A percentile compares a stretch with the other conserved stretches of the same genome.
Evolutionary conservation across 2,888 invertebrate species (phyloP).

Genomic region (Dynastes grantii): DNA sequence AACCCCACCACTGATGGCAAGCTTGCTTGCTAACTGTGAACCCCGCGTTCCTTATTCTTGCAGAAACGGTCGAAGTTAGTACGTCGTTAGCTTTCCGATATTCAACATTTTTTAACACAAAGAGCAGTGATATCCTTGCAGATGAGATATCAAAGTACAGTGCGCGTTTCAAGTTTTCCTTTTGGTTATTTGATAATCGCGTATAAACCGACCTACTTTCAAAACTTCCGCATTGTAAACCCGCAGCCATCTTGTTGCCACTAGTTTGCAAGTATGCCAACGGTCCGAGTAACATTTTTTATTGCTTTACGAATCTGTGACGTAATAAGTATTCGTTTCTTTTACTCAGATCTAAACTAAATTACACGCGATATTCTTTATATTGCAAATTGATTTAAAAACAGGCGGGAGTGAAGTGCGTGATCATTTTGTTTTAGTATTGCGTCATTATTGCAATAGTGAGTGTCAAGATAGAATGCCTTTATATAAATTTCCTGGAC

Average conservation of each 20-base stretch:
- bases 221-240: conserved; percentile 62
- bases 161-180: conserved; percentile 44
- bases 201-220: conserved; percentile 60
- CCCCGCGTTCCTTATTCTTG: conserved; percentile 60
- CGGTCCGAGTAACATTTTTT: conserved; percentile 52
- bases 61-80: conserved; percentile 55
- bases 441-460: conserved; percentile 47
- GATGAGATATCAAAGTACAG: conserved; percentile 40
- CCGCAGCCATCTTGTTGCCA: conserved; percentile 61
- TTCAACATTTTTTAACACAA: conserved; percentile 41
- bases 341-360: conserved; percentile 1
- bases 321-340: conserved; percentile 46
- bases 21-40: conserved; percentile 58
- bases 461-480: conserved; percentile 41
- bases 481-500: conserved; percentile 45
- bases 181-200: conserved; percentile 41
- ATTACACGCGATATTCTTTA: conserved; percentile 28
- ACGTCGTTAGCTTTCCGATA: conserved; percentile 48
- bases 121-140: conserved; percentile 42
- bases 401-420: conserved; percentile 44
- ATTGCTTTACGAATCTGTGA: conserved; percentile 49
- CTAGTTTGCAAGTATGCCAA: conserved; percentile 53
- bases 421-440: conserved; percentile 42
- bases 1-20: conserved; percentile 54
- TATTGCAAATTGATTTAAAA: conserved; percentile 13